Evolutionary conservation across 2,113 vertebrate genomes (phyloP).

Genomic region (Laticauda laticaudata): DNA sequence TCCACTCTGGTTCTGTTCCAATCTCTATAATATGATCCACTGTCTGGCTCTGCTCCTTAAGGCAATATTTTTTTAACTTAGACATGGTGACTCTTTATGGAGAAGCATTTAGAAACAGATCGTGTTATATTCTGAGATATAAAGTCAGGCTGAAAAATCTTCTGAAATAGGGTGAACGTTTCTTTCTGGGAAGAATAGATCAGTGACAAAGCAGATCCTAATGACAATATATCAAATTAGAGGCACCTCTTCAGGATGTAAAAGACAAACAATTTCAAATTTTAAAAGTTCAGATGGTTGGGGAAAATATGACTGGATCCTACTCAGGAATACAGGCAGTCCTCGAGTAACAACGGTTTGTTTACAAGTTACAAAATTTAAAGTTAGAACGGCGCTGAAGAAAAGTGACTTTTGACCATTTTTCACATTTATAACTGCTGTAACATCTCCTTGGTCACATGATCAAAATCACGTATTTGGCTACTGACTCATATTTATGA

Average conservation of each 20-base stretch:
- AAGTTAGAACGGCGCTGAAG: neutral
- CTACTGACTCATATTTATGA: neutral
- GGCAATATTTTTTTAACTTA: neutral
- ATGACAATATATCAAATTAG: neutral
- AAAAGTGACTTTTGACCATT: neutral
- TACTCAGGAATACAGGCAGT: slow-evolving; percentile 16
- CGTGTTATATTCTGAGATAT: neutral
- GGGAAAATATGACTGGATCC: slow-evolving; percentile 26
- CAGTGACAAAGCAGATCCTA: slow-evolving; percentile 17
- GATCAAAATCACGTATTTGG: neutral
- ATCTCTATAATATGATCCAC: neutral
- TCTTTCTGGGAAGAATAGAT: slow-evolving; percentile 25
- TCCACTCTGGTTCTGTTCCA: neutral
- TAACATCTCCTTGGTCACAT: fast-evolving
- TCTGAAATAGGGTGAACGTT: slow-evolving; percentile 32
- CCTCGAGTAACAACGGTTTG: neutral
- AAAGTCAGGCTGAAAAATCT: slow-evolving; percentile 1
- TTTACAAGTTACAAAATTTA: neutral
- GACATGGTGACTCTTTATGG: neutral
- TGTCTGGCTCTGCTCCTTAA: neutral
- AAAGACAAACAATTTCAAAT: slow-evolving; percentile 6
- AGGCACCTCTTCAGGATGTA: neutral
- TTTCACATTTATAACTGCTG: neutral
- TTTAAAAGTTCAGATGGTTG: slow-evolving; percentile 31
- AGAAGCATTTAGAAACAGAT: neutral